phyloP scores from a whole-genome alignment of 2,888 invertebrate species.

The Napeogenes inachia region DNA sequence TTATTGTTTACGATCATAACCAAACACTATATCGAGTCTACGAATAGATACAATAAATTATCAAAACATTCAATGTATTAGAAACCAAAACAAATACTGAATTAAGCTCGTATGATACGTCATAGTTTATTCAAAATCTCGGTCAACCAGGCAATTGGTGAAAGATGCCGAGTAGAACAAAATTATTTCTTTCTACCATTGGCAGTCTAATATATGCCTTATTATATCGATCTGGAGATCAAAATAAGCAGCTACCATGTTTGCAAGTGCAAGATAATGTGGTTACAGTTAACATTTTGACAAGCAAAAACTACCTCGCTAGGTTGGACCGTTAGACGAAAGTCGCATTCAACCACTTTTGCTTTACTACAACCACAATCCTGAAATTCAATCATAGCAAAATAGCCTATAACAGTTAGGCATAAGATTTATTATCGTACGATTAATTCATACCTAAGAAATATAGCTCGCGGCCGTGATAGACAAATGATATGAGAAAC shows the following conservation, averaged over 20 bases:
- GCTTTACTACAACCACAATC: constrained; percentile 18
- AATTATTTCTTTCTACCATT: constrained; percentile 12
- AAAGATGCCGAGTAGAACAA: constrained; percentile 16
- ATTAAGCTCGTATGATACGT: background rate
- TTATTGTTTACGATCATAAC: background rate
- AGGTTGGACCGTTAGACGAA: constrained; percentile 55
- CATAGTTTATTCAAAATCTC: constrained; percentile 19
- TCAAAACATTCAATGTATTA: background rate
- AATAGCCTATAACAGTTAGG: constrained; percentile 15
- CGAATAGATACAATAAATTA: too few species aligned
- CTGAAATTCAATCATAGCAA: constrained; percentile 22
- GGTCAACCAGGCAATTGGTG: constrained; percentile 22
- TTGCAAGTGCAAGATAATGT: constrained; percentile 42
- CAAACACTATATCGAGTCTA: background rate
- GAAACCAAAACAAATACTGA: constrained; percentile 1
- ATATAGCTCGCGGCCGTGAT: constrained; percentile 24
- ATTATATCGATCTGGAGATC: constrained; percentile 34
- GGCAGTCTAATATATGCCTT: constrained; percentile 23
- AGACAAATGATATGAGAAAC: constrained; percentile 30
- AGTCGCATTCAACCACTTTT: constrained; percentile 44
- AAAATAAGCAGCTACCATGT: constrained; percentile 40
- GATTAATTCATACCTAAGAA: constrained; percentile 12
- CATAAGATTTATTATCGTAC: constrained; percentile 16
- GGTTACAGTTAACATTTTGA: constrained; percentile 67
- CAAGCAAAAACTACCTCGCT: constrained; percentile 62